These are phyloP conservation scores for Andrena haemorrhoa DNA, from an alignment of 2,888 invertebrate species.

Conservation along the genomic window DNA sequence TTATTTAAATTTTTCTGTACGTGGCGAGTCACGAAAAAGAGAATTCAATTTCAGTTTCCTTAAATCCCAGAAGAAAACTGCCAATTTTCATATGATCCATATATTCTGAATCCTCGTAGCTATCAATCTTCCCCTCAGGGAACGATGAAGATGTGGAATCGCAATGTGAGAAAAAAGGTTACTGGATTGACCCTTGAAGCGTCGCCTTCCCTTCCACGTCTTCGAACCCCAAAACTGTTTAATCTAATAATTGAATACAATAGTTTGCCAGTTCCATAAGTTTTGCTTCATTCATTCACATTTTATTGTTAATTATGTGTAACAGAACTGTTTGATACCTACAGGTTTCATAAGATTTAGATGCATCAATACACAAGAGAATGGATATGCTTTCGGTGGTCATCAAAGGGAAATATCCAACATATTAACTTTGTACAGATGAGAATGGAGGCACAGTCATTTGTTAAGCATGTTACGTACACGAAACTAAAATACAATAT, in stretches of 20 bases:
- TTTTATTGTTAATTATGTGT: background rate
- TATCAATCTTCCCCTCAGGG: slow-evolving; percentile 21
- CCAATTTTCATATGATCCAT: slow-evolving; percentile 10
- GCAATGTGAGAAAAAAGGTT: background rate
- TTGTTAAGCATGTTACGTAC: no score
- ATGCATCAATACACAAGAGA: no score
- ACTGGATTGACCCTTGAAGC: background rate
- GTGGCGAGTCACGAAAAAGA: no score
- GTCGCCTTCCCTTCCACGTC: background rate
- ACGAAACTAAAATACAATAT: background rate
- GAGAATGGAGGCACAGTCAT: no score
- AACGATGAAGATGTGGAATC: slow-evolving; percentile 20
- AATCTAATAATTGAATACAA: background rate
- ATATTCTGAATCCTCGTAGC: background rate
- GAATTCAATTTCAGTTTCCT: background rate
- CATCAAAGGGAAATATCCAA: no score
- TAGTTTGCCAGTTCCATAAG: no score
- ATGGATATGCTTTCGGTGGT: no score
- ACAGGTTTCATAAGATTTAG: background rate
- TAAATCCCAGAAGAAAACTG: background rate
- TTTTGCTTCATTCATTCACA: background rate
- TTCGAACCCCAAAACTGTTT: background rate
- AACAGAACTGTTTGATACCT: background rate
- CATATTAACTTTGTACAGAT: no score
- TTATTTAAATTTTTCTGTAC: background rate